A percentile compares a stretch with the other conserved stretches of the same genome.
Evolutionary conservation across 2,797 vertebrate species (phyloP).

Genomic region (Lithobates sylvaticus): DNA sequence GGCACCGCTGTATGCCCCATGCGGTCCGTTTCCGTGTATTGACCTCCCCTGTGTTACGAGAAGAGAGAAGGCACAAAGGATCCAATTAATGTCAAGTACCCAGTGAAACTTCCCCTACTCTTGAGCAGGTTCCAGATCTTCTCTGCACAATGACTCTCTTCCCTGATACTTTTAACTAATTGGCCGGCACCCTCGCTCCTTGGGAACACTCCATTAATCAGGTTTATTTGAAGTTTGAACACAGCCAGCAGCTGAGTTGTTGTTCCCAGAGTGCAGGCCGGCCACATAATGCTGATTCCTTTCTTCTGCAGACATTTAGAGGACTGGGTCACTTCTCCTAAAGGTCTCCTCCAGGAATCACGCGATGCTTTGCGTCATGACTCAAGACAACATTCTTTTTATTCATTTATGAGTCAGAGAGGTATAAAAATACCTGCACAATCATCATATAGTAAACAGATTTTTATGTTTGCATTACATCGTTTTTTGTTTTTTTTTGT

Average conservation of each 20-base stretch:
- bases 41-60: not conserved
- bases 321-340: not conserved
- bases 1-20: not conserved
- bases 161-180: constrained; percentile 56
- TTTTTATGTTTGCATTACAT: not conserved
- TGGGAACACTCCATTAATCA: constrained; percentile 41
- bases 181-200: constrained; percentile 16
- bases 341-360: not conserved
- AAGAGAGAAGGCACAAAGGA: constrained; percentile 37
- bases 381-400: not conserved
- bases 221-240: constrained; percentile 22
- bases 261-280: not conserved
- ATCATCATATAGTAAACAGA: constrained; percentile 2
- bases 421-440: not conserved
- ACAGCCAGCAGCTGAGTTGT: constrained; percentile 33
- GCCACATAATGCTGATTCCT: not conserved
- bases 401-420: not conserved
- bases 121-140: constrained; percentile 34
- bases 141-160: constrained; percentile 46
- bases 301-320: not conserved
- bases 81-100: constrained; percentile 60
- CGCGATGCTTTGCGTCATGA: not conserved
- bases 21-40: constrained; percentile 8
- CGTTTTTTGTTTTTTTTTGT: not conserved
- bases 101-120: constrained; percentile 27